Evolutionary conservation across 2,888 invertebrate species (phyloP).

Genomic region (Molanna angustata): DNA sequence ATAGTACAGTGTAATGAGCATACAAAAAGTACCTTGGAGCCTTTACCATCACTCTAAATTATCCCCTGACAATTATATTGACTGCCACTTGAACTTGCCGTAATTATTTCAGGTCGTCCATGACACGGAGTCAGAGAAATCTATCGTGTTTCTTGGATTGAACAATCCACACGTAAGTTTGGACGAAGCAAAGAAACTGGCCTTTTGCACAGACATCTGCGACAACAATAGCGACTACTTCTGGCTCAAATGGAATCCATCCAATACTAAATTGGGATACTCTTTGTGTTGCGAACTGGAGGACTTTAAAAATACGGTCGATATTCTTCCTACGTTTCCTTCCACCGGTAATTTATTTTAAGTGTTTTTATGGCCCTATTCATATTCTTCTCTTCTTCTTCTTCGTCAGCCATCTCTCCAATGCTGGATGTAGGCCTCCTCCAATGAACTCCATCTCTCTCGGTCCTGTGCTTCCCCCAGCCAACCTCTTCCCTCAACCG

Average conservation of each 20-base stretch:
- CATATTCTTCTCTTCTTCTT: too few relatives aligned
- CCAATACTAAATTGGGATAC: constrained; percentile 54
- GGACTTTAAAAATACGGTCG: constrained; percentile 54
- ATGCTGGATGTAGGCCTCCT: too few relatives aligned
- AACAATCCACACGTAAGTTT: constrained; percentile 60
- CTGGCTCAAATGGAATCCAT: constrained; percentile 59
- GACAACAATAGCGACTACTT: constrained; percentile 55
- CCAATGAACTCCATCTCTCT: too few relatives aligned
- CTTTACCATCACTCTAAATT: too few relatives aligned
- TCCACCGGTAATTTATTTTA: constrained; percentile 39
- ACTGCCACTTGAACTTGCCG: too few relatives aligned
- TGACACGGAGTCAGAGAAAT: constrained; percentile 49
- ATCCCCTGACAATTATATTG: too few relatives aligned
- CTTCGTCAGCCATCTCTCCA: too few relatives aligned
- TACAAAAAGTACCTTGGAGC: too few relatives aligned
- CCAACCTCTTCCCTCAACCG: too few relatives aligned
- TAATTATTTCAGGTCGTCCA: constrained; percentile 54
- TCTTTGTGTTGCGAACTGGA: constrained; percentile 61
- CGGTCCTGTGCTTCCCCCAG: too few relatives aligned
- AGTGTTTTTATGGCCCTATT: too few relatives aligned
- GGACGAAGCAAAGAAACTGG: constrained; percentile 42
- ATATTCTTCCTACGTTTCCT: constrained; percentile 53
- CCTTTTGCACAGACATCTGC: constrained; percentile 55
- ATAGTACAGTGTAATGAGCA: too few relatives aligned
- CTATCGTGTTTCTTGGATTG: constrained; percentile 59